Percentiles rank a stretch among this genome's conserved stretches.
Evolutionary conservation across 2,888 invertebrate species (phyloP).

Genomic region (Laothoe populi): DNA sequence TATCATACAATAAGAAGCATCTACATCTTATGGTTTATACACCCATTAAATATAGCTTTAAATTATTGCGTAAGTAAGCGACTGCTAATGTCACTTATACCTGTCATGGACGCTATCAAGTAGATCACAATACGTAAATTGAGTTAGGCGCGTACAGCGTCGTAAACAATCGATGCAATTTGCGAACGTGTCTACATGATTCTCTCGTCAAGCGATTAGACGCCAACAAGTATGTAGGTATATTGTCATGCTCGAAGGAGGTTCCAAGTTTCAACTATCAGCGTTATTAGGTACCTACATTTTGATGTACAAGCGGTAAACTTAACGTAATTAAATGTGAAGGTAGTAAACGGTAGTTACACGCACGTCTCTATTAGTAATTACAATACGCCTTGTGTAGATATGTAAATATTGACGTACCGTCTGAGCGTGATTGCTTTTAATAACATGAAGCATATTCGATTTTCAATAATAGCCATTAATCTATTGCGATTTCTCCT

Average conservation of each 20-base stretch:
- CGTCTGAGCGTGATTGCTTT: conserved; percentile 46
- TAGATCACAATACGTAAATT: conserved; percentile 48
- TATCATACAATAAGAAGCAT: no score
- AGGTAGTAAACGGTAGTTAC: conserved; percentile 28
- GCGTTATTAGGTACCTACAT: conserved; percentile 43
- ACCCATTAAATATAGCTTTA: conserved; percentile 34
- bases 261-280: conserved; percentile 50
- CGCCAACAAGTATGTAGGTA: conserved; percentile 53
- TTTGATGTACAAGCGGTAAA: conserved; percentile 25
- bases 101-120: conserved; percentile 13
- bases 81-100: conserved; percentile 28
- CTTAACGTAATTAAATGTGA: conserved; percentile 45
- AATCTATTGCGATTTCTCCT: neutral
- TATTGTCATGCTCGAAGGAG: conserved; percentile 57
- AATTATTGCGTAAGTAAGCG: conserved; percentile 28
- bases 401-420: conserved; percentile 53
- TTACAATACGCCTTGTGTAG: conserved; percentile 50
- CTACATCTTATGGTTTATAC: no score
- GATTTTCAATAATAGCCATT: conserved; percentile 38
- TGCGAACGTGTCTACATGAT: conserved; percentile 56
- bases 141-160: conserved; percentile 56
- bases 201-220: conserved; percentile 58
- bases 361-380: conserved; percentile 34
- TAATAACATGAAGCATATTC: conserved; percentile 42
- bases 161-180: conserved; percentile 65